These are phyloP conservation scores for Lasius fuliginosus DNA, from an alignment of 2,888 invertebrate genomes.

Conservation along the genomic window DNA sequence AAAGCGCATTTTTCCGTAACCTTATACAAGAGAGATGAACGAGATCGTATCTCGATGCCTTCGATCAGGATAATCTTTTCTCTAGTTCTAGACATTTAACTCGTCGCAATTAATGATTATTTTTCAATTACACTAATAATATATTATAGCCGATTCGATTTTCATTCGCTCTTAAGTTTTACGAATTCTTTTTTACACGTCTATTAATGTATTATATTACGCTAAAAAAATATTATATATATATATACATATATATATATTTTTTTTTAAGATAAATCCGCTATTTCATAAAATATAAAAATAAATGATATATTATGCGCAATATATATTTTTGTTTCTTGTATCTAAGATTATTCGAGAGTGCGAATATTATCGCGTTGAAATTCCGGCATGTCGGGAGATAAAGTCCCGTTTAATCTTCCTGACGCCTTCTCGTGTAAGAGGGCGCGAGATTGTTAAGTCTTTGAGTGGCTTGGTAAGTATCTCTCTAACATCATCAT, in stretches of 20 bases:
- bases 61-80: constrained; percentile 42
- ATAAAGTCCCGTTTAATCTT: not conserved
- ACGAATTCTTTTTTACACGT: not conserved
- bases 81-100: constrained; percentile 21
- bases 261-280: not conserved
- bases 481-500: constrained; percentile 45
- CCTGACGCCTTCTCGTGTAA: not conserved
- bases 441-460: constrained; percentile 21
- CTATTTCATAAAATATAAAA: not conserved
- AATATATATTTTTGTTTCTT: not conserved
- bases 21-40: constrained; percentile 58
- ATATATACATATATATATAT: too few relatives aligned
- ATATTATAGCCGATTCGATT: too few relatives aligned
- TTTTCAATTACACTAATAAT: constrained; percentile 67
- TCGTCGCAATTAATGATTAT: constrained; percentile 65
- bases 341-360: not conserved
- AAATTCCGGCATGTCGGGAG: not conserved
- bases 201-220: not conserved
- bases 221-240: not conserved
- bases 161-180: too few relatives aligned
- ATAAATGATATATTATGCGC: not conserved
- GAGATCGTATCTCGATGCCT: constrained; percentile 57
- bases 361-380: not conserved
- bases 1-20: constrained; percentile 75
- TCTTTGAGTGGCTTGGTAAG: constrained; percentile 47